Evolutionary conservation across 1,140 invertebrate genomes (phyloP), one percentile per base, ranked within the genome.

Genomic region (Monochamus saltuarius): DNA sequence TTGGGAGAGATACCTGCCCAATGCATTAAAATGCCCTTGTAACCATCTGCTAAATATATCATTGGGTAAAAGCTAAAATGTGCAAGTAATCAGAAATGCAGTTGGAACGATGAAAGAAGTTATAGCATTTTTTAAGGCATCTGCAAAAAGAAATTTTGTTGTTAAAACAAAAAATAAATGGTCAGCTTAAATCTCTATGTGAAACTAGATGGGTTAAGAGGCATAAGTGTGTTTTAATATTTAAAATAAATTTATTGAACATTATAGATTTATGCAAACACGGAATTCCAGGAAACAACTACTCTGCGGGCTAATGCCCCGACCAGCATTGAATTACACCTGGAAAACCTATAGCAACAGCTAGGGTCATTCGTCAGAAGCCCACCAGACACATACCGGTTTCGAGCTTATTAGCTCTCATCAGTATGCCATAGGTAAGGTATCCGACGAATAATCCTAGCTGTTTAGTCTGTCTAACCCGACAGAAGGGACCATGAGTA

Each of bases 21-120:
- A 42, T 22, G 52, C 53, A 6, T 2, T 61, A 7, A 3, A 40
- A 46, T 61, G 59, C 40, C 59, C 59, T 13, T 61, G 59, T 51
- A 61, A 35, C 42, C 53, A 61, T 56, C 29, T 53, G 13, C 50
- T 61, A 56, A 61, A 61, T 49, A 37, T 61, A 36, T 19, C 47
- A 10, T n/a, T 54, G 14, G 39, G 37, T 4, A 54, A 54, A 54
- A 17, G 37, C 6, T 37, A 11, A 16, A 29, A 38, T 40, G 53
- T 61, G 6, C 59, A 61, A 35, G 39, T 7, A 38, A 43, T 61
- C 17, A 47, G 52, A 22, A 61, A 61, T 54, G 22, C 43, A 35
- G 43, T 56, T 11, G 59, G 59, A 17, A 37, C 29, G 13, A 46
- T 61, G 4, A 61, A 61, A 43, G 59, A 56, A 49, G 13, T 17